Percentiles rank a stretch among this genome's conserved stretches.
Evolutionary conservation across 2,113 vertebrate species (phyloP).

Genomic region (Nanger granti): DNA sequence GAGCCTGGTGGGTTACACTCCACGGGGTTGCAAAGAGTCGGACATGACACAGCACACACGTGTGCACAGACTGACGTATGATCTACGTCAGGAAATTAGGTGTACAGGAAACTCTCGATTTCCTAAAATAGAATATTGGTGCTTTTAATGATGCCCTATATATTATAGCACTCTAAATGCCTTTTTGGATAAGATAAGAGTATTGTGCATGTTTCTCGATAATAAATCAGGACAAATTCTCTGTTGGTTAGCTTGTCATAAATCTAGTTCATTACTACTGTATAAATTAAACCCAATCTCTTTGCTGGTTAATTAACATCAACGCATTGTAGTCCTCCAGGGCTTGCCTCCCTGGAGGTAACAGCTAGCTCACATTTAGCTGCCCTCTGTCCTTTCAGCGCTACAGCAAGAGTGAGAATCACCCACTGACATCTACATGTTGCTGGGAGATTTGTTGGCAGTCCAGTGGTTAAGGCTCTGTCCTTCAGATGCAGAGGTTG

Average conservation of each 20-base stretch:
- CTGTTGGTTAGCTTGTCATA: neutral
- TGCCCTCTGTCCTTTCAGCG: neutral
- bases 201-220: neutral
- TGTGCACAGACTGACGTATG: neutral
- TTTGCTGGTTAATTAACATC: neutral
- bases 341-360: neutral
- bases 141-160: neutral
- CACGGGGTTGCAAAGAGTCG: fast-evolving
- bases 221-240: neutral
- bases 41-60: neutral
- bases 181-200: neutral
- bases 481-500: neutral
- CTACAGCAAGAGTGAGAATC: neutral
- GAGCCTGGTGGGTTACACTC: neutral
- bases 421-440: neutral
- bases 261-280: neutral
- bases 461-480: neutral
- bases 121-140: slow-evolving; percentile 1
- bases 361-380: neutral
- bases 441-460: neutral
- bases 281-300: neutral
- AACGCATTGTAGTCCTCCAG: neutral
- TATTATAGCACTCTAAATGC: neutral
- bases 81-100: neutral
- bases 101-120: neutral